These are phyloP conservation scores for Caenorhabditis sp. DNA, from an alignment of 2,888 invertebrate genomes.

Conservation along the genomic window DNA sequence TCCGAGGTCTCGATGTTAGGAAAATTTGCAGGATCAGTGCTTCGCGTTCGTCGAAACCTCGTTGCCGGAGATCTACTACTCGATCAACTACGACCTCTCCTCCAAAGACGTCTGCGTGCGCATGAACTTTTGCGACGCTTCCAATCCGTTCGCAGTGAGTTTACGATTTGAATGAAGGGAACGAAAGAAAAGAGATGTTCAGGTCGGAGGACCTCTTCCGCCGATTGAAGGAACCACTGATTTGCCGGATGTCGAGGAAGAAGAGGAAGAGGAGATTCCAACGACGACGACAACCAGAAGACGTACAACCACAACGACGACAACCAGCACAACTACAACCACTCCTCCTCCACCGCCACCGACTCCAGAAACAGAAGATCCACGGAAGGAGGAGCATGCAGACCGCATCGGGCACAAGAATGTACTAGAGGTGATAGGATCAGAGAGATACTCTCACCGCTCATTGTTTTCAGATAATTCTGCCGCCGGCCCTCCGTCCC, in stretches of 20 bases:
- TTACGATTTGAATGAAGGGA: too few relatives aligned
- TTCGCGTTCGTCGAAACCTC: slow-evolving; percentile 71
- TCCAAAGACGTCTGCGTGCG: slow-evolving; percentile 71
- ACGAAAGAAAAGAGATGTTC: too few relatives aligned
- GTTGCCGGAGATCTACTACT: slow-evolving; percentile 73
- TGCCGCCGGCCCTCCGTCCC: slow-evolving; percentile 28
- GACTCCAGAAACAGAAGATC: neutral
- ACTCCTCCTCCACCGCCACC: slow-evolving; percentile 19
- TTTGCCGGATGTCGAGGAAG: slow-evolving; percentile 39
- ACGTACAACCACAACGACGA: slow-evolving; percentile 24
- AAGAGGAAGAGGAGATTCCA: slow-evolving; percentile 7
- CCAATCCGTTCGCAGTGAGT: slow-evolving; percentile 61
- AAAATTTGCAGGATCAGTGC: slow-evolving; percentile 69
- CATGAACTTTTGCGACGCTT: slow-evolving; percentile 70
- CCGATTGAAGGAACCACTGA: slow-evolving; percentile 22
- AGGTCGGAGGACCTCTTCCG: slow-evolving; percentile 60
- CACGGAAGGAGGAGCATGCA: slow-evolving; percentile 24
- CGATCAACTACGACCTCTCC: slow-evolving; percentile 72
- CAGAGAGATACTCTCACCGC: too few relatives aligned
- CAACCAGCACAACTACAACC: slow-evolving; percentile 18
- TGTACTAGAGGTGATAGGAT: slow-evolving; percentile 35
- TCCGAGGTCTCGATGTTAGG: slow-evolving; percentile 33
- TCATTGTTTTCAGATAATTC: slow-evolving; percentile 35
- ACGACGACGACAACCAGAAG: slow-evolving; percentile 30
- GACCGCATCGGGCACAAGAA: slow-evolving; percentile 60